Base-by-base conservation (phyloP, 1,140 invertebrate genomes). In the Neoseiulus cucumeris region DNA sequence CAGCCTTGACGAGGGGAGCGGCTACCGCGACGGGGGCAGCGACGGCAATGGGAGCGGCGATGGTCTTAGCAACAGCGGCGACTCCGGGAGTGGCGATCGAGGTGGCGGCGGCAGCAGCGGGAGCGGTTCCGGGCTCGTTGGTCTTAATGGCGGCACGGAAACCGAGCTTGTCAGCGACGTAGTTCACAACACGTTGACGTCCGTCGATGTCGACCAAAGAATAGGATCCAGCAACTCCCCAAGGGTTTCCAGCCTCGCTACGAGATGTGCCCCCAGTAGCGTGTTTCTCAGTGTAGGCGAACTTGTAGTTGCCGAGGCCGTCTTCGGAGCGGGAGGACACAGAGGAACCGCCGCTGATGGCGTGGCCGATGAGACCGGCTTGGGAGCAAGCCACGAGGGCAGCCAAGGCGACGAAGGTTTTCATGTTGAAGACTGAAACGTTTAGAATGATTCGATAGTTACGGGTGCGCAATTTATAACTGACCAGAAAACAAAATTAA, bases 211-310 rank as follows among this genome's bases (percentile, higher is more conserved):
- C 72, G 29, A 68, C 55, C 2, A 72, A 59, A n/a, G 68, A 68
- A 28, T 72, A 72, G n/a, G 70, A 72, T 5, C 71, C 72, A 33
- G 69, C 67, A 14, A 70, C 67, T 22, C 68, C 68, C 7, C 64
- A 51, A 44, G 65, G 59, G 41, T 68, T 66, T 12, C 71, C 71
- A 47, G 44, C 67, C 66, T 72, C 72, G 4, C 67, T 33, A 44
- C 72, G 41, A 66, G 68, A 70, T 41, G 68, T 70, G 39, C 72
- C 72, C 9, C 70, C 72, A 39, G 73, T 73, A 0, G 72, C 68
- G 66, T 74, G 72, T 29, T 70, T 66, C 67, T 72, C 72, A 44
- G 72, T 72, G 66, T 72, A 72, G 20, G 67, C 70, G 44, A 72
- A 72, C 65, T 70, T 70, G 55, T 72, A 72, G 65, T 72, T 72